Base-by-base conservation (phyloP, 92 coral and sea anemone species). In the Porites lobata region DNA sequence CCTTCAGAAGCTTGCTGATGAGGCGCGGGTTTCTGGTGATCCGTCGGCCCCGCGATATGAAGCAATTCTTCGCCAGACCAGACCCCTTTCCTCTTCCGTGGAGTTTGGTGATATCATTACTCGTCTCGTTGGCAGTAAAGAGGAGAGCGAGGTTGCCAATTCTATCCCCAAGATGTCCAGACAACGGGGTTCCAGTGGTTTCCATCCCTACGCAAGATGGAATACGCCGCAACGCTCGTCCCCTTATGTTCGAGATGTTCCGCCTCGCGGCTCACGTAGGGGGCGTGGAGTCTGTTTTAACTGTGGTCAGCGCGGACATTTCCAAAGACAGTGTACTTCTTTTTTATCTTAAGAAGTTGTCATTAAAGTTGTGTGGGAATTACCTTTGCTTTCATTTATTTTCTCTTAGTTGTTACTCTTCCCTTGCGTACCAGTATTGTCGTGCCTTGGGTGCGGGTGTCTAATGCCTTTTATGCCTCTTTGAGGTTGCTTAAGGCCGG, bases 61-160 rank as follows among this genome's bases (percentile, higher is more conserved):
- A 32, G 90, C 90, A 11, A 68, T 87, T 13, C 91, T 91, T 24
- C 77, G 94, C 1, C 94, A 91, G 63, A 17, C 57, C 65, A 91
- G 94, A 77, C 88, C 91, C 20, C 86, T 80, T 43, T 67, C 76
- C 70, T 81, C 38, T 24, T 63, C 67, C 65, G 82, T 64, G 9
- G 68, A 90, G 52, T 90, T 90, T 73, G 93, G 90, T n/a, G 79
- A 90, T 63, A 73, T 85, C n/a, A 79, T 79, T 43, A 85, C 76
- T 32, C 78, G 94, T 7, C 75, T 91, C 47, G 9, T 91, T 58
- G 93, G 90, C 43, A 59, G 78, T 7, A 88, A 88, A 68, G 81
- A 88, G 76, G 87, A 88, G 69, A 80, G 82, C 50, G 69, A 69
- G 12, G 78, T 88, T 10, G 88, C 72, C 69, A 64, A 29, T 29